phyloP scores from a whole-genome alignment of 1,140 invertebrate genomes.

The Varroa destructor region DNA sequence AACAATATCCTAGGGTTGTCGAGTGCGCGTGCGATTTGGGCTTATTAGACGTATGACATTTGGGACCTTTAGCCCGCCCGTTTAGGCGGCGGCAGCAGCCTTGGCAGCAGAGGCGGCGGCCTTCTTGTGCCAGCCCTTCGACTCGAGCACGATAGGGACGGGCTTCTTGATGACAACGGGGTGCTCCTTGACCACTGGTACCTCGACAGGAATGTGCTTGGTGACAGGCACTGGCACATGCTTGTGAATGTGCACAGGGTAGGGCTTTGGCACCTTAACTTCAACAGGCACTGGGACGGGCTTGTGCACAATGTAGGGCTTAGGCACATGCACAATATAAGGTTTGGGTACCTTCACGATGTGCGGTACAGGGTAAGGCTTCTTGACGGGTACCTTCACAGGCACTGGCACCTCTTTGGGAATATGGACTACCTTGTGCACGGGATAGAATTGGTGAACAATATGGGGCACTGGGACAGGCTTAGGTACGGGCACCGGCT shows the following conservation, averaged over 20 bases:
- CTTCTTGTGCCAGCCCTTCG: slow-evolving; percentile 26
- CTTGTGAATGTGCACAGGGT: slow-evolving; percentile 26
- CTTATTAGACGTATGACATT: too few relatives aligned
- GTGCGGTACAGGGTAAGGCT: slow-evolving; percentile 23
- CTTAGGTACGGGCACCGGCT: slow-evolving; percentile 23
- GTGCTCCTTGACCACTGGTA: slow-evolving; percentile 24
- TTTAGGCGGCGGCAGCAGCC: background rate
- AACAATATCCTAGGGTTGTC: too few relatives aligned
- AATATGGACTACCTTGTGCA: slow-evolving; percentile 25
- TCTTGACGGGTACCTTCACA: slow-evolving; percentile 25
- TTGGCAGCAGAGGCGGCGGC: background rate
- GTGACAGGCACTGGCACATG: slow-evolving; percentile 21
- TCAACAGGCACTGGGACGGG: slow-evolving; percentile 22
- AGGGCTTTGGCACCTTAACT: slow-evolving; percentile 21
- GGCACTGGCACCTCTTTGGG: slow-evolving; percentile 22
- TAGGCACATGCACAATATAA: slow-evolving; percentile 22
- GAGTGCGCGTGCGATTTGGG: too few relatives aligned
- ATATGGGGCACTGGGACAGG: slow-evolving; percentile 13
- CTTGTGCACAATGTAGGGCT: slow-evolving; percentile 26
- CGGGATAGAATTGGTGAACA: slow-evolving; percentile 21
- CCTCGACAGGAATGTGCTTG: slow-evolving; percentile 23
- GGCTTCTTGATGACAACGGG: slow-evolving; percentile 26
- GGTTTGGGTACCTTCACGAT: slow-evolving; percentile 20
- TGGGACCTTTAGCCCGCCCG: too few relatives aligned
- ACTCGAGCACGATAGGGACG: slow-evolving; percentile 20